Base-by-base conservation (phyloP, 2,113 vertebrate genomes). In the Bujurquina vittata region DNA sequence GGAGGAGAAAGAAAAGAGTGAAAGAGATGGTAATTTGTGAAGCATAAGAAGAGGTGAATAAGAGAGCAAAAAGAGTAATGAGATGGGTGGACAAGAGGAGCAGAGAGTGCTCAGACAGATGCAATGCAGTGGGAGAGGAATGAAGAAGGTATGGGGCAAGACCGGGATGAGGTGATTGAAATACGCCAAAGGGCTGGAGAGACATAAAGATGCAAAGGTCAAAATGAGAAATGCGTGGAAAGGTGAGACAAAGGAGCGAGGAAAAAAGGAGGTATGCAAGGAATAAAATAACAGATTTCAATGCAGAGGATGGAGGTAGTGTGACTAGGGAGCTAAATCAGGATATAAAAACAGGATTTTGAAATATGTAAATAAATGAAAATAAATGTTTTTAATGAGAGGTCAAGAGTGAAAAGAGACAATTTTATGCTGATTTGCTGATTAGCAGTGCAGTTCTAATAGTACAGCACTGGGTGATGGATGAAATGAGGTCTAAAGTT, bases 161-260 rank as follows among this genome's bases (percentile, higher is more conserved):
- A 63, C 61, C 75, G 74, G 52, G 79, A 80, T 1, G 37, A 65
- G 79, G 82, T 79, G 90, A 93, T 90, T 88, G 85, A 85, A 91
- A 85, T 84, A 89, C 10, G 10, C 85, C 56, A 35, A 84, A 61
- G 79, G 85, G 74, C 80, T 58, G 46, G 54, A 77, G 84, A 90
- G 87, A 85, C 81, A 83, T 88, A 87, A 92, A 88, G 79, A 89
- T 59, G n/a, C 7, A 72, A 88, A 92, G 91, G 89, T 93, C 91
- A 92, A 82, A 89, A 56, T 11, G 5, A 84, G 79, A 75, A 73
- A 79, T 87, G 67, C 18, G 11, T 57, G 55, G 43, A 61, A 76
- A 57, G 60, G 54, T 54, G 22, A 49, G 23, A n/a, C n/a, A n/a
- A 31, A 63, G 40, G 75, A 35, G 40, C 40, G 37, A 77, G 14